phyloP scores from a whole-genome alignment of 2,888 invertebrate species.

The Apoderus coryli region DNA sequence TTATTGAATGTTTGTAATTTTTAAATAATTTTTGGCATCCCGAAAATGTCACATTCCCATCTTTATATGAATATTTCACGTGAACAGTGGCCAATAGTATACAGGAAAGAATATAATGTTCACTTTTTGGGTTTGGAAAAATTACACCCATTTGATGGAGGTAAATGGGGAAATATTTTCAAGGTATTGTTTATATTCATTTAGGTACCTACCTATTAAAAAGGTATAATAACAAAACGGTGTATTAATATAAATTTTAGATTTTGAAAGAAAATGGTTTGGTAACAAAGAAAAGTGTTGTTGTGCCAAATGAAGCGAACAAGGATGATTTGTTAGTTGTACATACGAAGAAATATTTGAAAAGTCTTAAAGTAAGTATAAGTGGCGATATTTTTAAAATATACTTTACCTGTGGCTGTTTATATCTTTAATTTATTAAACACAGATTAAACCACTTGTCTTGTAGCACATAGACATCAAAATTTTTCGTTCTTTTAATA shows the following conservation, averaged over 20 bases:
- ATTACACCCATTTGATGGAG: slow-evolving; percentile 77
- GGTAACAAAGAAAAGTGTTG: slow-evolving; percentile 44
- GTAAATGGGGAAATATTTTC: slow-evolving; percentile 70
- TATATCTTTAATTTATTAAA: not conserved
- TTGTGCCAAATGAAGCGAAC: slow-evolving; percentile 56
- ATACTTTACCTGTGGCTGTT: too few relatives aligned
- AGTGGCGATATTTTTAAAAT: too few relatives aligned
- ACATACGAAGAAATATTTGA: slow-evolving; percentile 60
- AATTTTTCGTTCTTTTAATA: slow-evolving; percentile 3
- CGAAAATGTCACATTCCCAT: too few relatives aligned
- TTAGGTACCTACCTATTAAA: slow-evolving; percentile 4
- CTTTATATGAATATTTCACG: slow-evolving; percentile 41
- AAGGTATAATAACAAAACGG: slow-evolving; percentile 4
- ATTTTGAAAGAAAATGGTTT: slow-evolving; percentile 43
- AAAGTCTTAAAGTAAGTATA: slow-evolving; percentile 56
- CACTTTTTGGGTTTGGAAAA: slow-evolving; percentile 68
- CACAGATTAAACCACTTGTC: not conserved
- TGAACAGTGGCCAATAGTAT: slow-evolving; percentile 65
- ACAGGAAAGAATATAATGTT: slow-evolving; percentile 65
- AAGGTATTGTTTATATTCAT: slow-evolving; percentile 34
- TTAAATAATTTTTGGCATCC: too few relatives aligned
- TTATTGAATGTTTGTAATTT: too few relatives aligned
- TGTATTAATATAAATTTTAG: too few relatives aligned
- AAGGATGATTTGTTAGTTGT: slow-evolving; percentile 58
- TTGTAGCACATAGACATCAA: not conserved